These are phyloP conservation scores for Thereva nobilitata DNA, from an alignment of 2,888 invertebrate species.

Conservation along the genomic window DNA sequence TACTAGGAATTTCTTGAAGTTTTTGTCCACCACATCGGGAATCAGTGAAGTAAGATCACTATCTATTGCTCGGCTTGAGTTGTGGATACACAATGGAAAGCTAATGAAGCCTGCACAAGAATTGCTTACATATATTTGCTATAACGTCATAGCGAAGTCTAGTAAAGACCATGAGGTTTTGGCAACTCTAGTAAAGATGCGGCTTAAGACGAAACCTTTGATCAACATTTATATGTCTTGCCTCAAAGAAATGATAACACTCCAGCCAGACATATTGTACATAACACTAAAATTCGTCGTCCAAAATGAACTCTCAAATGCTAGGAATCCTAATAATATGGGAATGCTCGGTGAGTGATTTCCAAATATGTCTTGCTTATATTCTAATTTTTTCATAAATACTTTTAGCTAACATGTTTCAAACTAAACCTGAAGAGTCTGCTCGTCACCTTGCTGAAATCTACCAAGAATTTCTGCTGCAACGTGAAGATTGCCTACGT, in stretches of 20 bases:
- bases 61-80: slow-evolving; percentile 70
- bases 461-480: slow-evolving; percentile 80
- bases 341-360: slow-evolving; percentile 67
- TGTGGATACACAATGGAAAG: slow-evolving; percentile 96
- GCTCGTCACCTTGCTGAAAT: slow-evolving; percentile 84
- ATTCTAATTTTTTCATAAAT: neutral
- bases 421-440: slow-evolving; percentile 79
- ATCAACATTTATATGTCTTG: slow-evolving; percentile 87
- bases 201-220: slow-evolving; percentile 91
- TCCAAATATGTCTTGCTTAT: neutral
- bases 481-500: slow-evolving; percentile 87
- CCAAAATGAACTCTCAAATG: slow-evolving; percentile 91
- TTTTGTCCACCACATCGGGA: slow-evolving; percentile 84
- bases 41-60: slow-evolving; percentile 70
- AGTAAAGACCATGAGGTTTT: slow-evolving; percentile 75
- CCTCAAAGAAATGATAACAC: slow-evolving; percentile 85
- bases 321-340: slow-evolving; percentile 94
- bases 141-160: slow-evolving; percentile 78
- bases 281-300: slow-evolving; percentile 88
- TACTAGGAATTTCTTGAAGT: slow-evolving; percentile 83
- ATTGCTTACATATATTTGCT: slow-evolving; percentile 84
- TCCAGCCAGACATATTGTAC: slow-evolving; percentile 81
- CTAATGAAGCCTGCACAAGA: slow-evolving; percentile 90
- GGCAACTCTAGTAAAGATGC: slow-evolving; percentile 82
- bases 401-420: slow-evolving; percentile 75